These are phyloP conservation scores for Calidris pugnax DNA, from an alignment of 2,113 vertebrate species.

Conservation along the genomic window DNA sequence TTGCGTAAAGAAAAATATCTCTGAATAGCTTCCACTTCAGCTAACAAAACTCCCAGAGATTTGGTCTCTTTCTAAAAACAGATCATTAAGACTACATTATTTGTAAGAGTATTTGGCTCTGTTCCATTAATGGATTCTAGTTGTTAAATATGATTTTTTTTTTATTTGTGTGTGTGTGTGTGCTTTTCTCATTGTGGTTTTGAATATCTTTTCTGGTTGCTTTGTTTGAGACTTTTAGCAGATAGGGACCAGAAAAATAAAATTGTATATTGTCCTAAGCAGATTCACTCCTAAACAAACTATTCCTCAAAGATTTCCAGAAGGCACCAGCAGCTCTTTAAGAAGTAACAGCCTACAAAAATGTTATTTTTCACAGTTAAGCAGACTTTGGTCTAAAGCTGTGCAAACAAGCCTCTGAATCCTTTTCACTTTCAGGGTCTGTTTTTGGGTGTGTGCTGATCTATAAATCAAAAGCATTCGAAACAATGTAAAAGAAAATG, in stretches of 20 bases:
- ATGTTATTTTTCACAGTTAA: slow-evolving; percentile 67
- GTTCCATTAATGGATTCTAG: slow-evolving; percentile 24
- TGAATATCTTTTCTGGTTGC: neutral
- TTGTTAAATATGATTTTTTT: slow-evolving; percentile 7
- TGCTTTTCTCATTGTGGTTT: neutral
- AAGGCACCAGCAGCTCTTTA: slow-evolving; percentile 40
- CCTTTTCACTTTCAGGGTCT: neutral
- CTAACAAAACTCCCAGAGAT: neutral
- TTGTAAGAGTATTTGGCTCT: slow-evolving; percentile 18
- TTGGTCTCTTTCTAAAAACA: slow-evolving; percentile 31
- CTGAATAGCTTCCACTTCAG: neutral
- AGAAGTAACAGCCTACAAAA: slow-evolving; percentile 59
- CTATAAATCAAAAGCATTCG: slow-evolving; percentile 45
- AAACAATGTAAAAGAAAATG: slow-evolving; percentile 46
- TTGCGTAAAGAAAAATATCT: neutral
- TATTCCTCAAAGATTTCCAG: slow-evolving; percentile 39
- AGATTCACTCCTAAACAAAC: slow-evolving; percentile 47
- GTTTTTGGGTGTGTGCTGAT: slow-evolving; percentile 39
- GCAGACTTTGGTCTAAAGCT: slow-evolving; percentile 60
- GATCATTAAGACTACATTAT: neutral
- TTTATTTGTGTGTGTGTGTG: neutral
- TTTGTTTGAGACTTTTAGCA: slow-evolving; percentile 16
- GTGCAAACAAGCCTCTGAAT: slow-evolving; percentile 60
- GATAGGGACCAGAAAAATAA: slow-evolving; percentile 33
- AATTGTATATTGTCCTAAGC: slow-evolving; percentile 31